These are phyloP conservation scores for Echinarachnius parma DNA, from an alignment of 53 echinoderm and acorn worm genomes.

Conservation along the genomic window DNA sequence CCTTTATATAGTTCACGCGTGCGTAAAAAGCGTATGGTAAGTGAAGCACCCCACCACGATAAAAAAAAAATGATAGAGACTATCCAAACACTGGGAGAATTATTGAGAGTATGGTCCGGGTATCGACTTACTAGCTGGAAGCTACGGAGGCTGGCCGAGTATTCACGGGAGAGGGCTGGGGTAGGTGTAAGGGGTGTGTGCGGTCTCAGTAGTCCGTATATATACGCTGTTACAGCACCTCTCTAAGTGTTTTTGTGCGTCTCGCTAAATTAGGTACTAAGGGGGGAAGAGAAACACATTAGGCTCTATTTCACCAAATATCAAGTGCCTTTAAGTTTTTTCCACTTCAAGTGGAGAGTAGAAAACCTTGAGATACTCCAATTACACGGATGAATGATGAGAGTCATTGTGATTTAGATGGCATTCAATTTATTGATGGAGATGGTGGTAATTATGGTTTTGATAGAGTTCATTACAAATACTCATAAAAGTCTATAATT, in stretches of 20 bases:
- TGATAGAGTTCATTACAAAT: neutral
- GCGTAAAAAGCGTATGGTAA: neutral
- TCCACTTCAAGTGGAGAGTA: too few relatives aligned
- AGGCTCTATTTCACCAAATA: too few relatives aligned
- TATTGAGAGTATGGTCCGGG: conserved; percentile 27
- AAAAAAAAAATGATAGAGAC: conserved; percentile 22
- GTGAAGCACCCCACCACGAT: neutral
- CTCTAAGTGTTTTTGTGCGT: conserved; percentile 36
- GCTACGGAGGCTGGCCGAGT: conserved; percentile 26
- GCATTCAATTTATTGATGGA: neutral
- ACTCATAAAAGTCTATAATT: too few relatives aligned
- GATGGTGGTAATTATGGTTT: neutral
- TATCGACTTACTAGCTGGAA: conserved; percentile 27
- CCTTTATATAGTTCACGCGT: too few relatives aligned
- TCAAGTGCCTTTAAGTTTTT: too few relatives aligned
- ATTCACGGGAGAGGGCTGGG: conserved; percentile 32
- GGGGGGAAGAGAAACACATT: neutral
- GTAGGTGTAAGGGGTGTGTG: neutral
- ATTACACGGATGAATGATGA: neutral
- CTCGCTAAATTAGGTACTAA: conserved; percentile 27
- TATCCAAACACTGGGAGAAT: conserved; percentile 10
- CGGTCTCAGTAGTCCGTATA: neutral
- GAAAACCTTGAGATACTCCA: too few relatives aligned
- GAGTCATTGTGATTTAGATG: neutral
- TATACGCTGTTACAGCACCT: conserved; percentile 23